Conservation (phyloP, 2,888 invertebrate genomes). For the Tetragnatha montana region DNA sequence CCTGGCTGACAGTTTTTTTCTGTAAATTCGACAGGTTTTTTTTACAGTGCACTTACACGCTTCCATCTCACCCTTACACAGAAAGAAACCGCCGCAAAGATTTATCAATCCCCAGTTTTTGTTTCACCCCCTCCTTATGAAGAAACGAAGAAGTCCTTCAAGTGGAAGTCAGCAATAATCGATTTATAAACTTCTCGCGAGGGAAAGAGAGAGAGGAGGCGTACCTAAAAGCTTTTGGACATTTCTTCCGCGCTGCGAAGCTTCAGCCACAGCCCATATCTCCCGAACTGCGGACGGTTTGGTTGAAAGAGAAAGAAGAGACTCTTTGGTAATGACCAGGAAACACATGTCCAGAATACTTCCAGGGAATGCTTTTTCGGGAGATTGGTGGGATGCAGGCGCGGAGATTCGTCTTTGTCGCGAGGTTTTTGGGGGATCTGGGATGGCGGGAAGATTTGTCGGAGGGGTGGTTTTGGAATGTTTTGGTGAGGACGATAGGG, state of each 20-base stretch:
- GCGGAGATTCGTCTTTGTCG: constrained; percentile 36
- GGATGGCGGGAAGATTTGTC: constrained; percentile 7
- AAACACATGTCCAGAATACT: constrained; percentile 26
- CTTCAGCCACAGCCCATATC: constrained; percentile 10
- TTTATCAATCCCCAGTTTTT: constrained; percentile 16
- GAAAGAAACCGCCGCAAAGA: not conserved
- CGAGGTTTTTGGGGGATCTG: constrained; percentile 3
- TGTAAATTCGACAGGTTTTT: no score
- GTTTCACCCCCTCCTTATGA: constrained; percentile 17
- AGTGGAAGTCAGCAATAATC: constrained; percentile 27
- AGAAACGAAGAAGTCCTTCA: constrained; percentile 9
- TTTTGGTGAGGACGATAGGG: no score
- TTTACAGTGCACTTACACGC: no score
- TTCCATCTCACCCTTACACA: not conserved
- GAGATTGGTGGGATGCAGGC: not conserved
- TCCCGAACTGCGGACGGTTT: not conserved
- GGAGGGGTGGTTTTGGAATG: not conserved
- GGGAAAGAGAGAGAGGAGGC: constrained; percentile 10
- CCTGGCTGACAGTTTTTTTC: no score
- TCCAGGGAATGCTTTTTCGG: not conserved
- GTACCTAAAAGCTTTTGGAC: constrained; percentile 50
- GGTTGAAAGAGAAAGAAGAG: not conserved
- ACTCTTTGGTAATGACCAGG: constrained; percentile 19
- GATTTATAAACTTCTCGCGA: constrained; percentile 18
- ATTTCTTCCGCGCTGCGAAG: constrained; percentile 12